These are phyloP conservation scores for Drosophila hydei DNA, from an alignment of 1,140 invertebrate species.

Conservation along the genomic window DNA sequence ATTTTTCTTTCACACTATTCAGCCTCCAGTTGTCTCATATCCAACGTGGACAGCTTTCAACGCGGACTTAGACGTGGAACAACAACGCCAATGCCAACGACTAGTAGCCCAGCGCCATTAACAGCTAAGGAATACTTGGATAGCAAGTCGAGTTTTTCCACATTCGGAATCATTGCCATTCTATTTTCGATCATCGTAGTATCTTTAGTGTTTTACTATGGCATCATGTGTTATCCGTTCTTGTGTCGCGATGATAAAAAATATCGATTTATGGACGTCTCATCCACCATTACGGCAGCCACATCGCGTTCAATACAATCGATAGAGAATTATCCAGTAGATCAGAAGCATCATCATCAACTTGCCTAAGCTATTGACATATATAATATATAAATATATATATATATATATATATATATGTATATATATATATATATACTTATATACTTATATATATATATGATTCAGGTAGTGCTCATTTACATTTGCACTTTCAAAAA, in stretches of 20 bases:
- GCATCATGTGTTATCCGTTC: constrained; percentile 87
- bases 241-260: constrained; percentile 86
- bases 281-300: constrained; percentile 84
- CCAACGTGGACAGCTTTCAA: constrained; percentile 34
- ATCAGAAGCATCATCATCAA: constrained; percentile 74
- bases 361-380: constrained; percentile 52
- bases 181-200: constrained; percentile 85
- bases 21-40: constrained; percentile 65
- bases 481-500: background rate
- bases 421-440: too few species aligned
- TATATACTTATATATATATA: background rate
- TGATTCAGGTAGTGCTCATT: background rate
- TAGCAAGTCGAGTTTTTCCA: constrained; percentile 84
- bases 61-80: constrained; percentile 28
- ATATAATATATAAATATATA: background rate
- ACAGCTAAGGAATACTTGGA: constrained; percentile 83
- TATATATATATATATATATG: background rate
- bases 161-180: constrained; percentile 86
- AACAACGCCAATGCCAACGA: constrained; percentile 47
- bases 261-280: constrained; percentile 86
- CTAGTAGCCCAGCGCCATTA: constrained; percentile 53
- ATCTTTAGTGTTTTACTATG: constrained; percentile 86
- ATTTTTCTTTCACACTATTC: constrained; percentile 16
- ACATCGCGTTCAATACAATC: constrained; percentile 82
- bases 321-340: constrained; percentile 79